phyloP scores from a whole-genome alignment of 2,797 vertebrate species.

The Etheostoma nigrum region DNA sequence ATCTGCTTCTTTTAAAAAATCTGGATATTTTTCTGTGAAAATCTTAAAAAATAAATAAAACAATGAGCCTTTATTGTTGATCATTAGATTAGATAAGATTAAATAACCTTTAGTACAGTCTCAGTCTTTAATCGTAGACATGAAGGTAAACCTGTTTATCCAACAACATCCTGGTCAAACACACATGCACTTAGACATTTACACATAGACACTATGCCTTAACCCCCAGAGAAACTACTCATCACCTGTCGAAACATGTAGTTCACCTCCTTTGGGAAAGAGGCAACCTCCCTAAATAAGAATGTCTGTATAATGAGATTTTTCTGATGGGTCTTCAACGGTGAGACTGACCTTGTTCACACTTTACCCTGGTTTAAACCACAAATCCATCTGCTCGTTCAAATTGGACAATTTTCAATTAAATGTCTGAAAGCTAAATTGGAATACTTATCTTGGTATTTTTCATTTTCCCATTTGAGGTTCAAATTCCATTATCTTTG shows the following conservation, averaged over 20 bases:
- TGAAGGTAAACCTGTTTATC: conserved; percentile 12
- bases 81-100: not conserved
- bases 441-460: conserved; percentile 77
- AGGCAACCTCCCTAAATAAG: conserved; percentile 73
- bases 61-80: not conserved
- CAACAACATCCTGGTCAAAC: not conserved
- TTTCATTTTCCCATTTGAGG: conserved; percentile 74
- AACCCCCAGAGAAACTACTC: conserved; percentile 50
- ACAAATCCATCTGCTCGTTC: conserved; percentile 66
- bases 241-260: conserved; percentile 68
- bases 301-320: conserved; percentile 79
- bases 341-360: conserved; percentile 77
- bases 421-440: conserved; percentile 76
- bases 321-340: conserved; percentile 71
- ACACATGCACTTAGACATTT: not conserved
- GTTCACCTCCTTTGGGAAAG: conserved; percentile 70
- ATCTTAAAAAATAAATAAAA: not conserved
- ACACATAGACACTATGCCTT: not conserved
- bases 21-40: not conserved
- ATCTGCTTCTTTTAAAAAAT: not conserved
- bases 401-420: conserved; percentile 78
- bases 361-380: conserved; percentile 77
- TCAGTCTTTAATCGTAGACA: not conserved
- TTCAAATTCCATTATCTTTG: conserved; percentile 79
- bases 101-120: not conserved